Conservation (phyloP, 2,797 vertebrate genomes). For the Acanthis flammea region DNA sequence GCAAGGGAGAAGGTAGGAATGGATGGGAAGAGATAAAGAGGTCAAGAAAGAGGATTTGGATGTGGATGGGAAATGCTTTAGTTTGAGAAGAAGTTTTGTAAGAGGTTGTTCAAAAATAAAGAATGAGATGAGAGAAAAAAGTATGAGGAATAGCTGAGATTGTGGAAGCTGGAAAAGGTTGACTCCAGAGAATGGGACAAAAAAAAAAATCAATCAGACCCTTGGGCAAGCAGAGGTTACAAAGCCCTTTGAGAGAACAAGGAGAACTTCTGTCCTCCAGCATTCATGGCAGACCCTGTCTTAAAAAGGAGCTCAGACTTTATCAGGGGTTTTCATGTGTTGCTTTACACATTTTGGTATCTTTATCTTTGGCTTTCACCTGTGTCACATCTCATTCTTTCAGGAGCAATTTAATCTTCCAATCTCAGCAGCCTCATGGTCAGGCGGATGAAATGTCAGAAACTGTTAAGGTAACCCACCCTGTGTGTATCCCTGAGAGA, state of each 20-base stretch:
- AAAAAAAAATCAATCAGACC: background rate
- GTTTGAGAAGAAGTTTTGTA: background rate
- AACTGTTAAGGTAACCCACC: constrained; percentile 40
- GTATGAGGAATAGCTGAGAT: background rate
- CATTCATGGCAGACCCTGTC: background rate
- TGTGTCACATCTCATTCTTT: constrained; percentile 41
- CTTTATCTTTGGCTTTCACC: constrained; percentile 46
- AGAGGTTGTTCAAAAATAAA: background rate
- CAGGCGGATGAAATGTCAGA: constrained; percentile 57
- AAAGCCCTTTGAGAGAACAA: background rate
- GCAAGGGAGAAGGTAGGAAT: background rate
- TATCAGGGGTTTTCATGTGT: background rate
- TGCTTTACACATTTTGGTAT: background rate
- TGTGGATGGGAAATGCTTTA: background rate
- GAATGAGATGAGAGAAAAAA: background rate
- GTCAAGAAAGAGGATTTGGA: background rate
- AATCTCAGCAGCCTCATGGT: constrained; percentile 52
- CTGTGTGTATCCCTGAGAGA: background rate
- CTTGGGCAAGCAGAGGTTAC: background rate
- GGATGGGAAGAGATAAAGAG: background rate
- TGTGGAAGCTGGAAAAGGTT: background rate
- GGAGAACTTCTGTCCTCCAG: background rate
- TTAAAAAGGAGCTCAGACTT: background rate
- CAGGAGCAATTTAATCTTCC: constrained; percentile 39
- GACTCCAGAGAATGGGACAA: background rate